Percentiles rank a stretch among this genome's conserved stretches.
These are phyloP conservation scores for Formicarius rufipectus DNA, from an alignment of 2,113 vertebrate species.

Conservation along the genomic window DNA sequence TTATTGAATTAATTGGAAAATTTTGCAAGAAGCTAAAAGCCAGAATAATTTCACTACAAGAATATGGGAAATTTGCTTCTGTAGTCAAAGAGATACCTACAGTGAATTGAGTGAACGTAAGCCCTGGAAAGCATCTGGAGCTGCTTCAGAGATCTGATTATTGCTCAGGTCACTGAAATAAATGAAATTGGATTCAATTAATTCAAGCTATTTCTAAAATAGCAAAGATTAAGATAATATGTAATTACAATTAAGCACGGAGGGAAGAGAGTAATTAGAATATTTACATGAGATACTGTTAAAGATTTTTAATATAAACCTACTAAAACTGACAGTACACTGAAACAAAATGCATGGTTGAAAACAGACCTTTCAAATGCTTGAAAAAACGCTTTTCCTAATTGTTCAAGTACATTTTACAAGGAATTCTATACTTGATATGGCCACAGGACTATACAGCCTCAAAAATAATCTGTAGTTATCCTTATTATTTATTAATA, in stretches of 20 bases:
- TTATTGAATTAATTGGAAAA: not conserved
- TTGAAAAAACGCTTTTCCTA: not conserved
- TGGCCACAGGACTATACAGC: not conserved
- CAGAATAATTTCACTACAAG: not conserved
- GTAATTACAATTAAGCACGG: not conserved
- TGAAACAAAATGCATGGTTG: not conserved
- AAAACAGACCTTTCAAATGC: not conserved
- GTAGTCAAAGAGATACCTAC: constrained; percentile 78
- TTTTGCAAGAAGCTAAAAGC: not conserved
- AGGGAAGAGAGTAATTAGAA: not conserved
- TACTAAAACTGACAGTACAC: not conserved
- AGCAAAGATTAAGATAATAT: not conserved
- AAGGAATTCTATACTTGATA: not conserved
- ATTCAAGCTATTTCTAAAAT: not conserved
- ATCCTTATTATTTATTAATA: not conserved
- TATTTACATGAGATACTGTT: not conserved
- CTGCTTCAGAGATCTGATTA: constrained; percentile 97
- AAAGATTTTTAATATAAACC: not conserved
- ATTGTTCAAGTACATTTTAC: not conserved
- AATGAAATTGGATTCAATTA: constrained; percentile 22
- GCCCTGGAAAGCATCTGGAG: constrained; percentile 94
- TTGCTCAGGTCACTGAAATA: constrained; percentile 93
- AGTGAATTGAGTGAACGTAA: constrained; percentile 97
- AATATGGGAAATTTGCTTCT: not conserved
- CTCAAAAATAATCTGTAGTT: not conserved